phyloP scores from a whole-genome alignment of 2,888 invertebrate genomes.

The Strigamia crassipes region DNA sequence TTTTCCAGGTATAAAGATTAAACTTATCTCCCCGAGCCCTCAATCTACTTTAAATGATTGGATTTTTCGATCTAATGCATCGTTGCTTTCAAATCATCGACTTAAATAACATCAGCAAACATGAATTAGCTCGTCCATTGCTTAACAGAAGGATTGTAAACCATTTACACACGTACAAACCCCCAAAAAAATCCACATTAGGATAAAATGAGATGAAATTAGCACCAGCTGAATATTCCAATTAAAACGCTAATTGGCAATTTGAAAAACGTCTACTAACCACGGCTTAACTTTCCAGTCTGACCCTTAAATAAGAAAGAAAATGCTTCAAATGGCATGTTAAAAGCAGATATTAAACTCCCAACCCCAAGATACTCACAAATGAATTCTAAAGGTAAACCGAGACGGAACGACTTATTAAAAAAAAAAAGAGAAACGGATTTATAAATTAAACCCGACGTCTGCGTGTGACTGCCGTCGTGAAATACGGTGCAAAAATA shows the following conservation, averaged over 20 bases:
- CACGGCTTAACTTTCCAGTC: not conserved
- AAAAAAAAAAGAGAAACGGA: slow-evolving; percentile 5
- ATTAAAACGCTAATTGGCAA: slow-evolving; percentile 3
- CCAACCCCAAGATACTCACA: not conserved
- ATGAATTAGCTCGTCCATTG: slow-evolving; percentile 4
- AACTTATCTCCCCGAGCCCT: slow-evolving; percentile 1
- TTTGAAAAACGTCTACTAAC: not conserved
- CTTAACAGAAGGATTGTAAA: not conserved
- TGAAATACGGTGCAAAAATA: not conserved
- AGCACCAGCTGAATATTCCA: not conserved
- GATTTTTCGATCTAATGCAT: slow-evolving; percentile 20
- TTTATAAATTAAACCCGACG: slow-evolving; percentile 10
- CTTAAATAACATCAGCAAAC: slow-evolving; percentile 18
- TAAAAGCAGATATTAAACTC: not conserved
- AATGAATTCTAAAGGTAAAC: not conserved
- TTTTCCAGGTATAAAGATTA: not conserved
- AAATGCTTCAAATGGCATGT: not conserved
- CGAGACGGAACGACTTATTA: not conserved
- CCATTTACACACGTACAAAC: not conserved
- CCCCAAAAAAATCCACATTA: not conserved
- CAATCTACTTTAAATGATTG: slow-evolving; percentile 12
- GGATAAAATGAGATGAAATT: not conserved
- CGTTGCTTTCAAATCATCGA: slow-evolving; percentile 2
- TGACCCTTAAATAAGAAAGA: slow-evolving; percentile 1
- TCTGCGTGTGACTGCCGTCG: not conserved